These are phyloP conservation scores for Sebastes vulpes DNA, from an alignment of 2,797 vertebrate genomes.

Conservation along the genomic window DNA sequence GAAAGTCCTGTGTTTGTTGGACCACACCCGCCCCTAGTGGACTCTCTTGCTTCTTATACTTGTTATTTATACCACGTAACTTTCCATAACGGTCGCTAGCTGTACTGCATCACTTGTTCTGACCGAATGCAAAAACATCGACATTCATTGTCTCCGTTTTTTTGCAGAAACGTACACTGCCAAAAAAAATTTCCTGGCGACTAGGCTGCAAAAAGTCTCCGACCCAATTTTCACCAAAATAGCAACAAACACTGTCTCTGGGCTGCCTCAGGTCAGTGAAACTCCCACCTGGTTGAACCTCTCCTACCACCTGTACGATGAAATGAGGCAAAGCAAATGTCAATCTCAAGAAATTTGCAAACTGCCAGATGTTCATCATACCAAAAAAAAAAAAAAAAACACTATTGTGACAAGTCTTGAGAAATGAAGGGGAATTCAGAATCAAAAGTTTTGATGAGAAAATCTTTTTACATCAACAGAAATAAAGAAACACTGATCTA, in stretches of 20 bases:
- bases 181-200: too few species aligned
- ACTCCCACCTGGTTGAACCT: neutral
- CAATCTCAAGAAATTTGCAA: neutral
- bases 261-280: neutral
- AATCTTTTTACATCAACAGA: neutral
- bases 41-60: neutral
- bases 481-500: neutral
- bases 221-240: too few species aligned
- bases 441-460: neutral
- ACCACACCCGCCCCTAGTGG: neutral
- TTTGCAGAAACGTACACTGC: too few species aligned
- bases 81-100: neutral
- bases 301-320: neutral
- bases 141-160: too few species aligned
- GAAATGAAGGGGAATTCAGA: neutral
- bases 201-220: too few species aligned
- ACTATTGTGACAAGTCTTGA: neutral
- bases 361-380: neutral
- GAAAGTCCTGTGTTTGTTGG: neutral
- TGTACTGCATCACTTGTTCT: too few species aligned
- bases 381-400: too few species aligned
- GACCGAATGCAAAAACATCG: too few species aligned
- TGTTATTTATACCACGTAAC: neutral
- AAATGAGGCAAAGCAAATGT: neutral
- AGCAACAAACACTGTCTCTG: accelerated